These are phyloP conservation scores for Drosophila tropicalis DNA, from an alignment of 1,140 invertebrate genomes.

Conservation along the genomic window DNA sequence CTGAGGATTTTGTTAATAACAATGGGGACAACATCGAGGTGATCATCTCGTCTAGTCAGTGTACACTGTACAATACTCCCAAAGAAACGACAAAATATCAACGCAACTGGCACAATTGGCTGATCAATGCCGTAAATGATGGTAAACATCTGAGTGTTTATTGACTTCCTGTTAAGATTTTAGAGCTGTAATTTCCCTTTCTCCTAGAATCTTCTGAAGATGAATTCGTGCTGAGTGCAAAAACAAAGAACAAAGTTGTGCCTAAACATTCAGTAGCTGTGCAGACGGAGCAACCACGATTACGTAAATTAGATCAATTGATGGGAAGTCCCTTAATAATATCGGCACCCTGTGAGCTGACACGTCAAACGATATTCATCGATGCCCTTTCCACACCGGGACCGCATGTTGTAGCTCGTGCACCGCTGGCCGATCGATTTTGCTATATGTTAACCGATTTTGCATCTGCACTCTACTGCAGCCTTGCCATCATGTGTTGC, in stretches of 20 bases:
- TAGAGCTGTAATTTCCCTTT: background rate
- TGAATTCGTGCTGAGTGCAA: slow-evolving; percentile 44
- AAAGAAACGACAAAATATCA: background rate
- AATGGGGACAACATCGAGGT: background rate
- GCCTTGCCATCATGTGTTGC: slow-evolving; percentile 74
- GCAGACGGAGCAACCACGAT: slow-evolving; percentile 65
- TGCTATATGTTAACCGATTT: slow-evolving; percentile 75
- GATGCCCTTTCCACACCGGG: slow-evolving; percentile 42
- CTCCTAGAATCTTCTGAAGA: slow-evolving; percentile 62
- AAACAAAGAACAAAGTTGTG: background rate
- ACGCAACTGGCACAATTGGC: slow-evolving; percentile 50
- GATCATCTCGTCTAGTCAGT: slow-evolving; percentile 3
- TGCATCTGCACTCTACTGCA: slow-evolving; percentile 68
- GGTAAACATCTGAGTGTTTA: slow-evolving; percentile 29
- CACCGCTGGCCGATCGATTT: slow-evolving; percentile 61
- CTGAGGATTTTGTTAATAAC: background rate
- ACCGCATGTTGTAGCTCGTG: slow-evolving; percentile 30
- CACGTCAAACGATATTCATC: slow-evolving; percentile 54
- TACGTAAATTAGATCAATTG: background rate
- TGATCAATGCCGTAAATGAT: slow-evolving; percentile 33
- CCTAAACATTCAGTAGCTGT: slow-evolving; percentile 6
- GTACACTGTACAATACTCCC: slow-evolving; percentile 13
- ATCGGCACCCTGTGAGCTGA: slow-evolving; percentile 54
- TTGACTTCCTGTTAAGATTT: too few species aligned
- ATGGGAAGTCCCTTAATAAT: background rate